These are phyloP conservation scores for Desmophyllum pertusum DNA, from an alignment of 92 coral and sea anemone genomes.

Conservation along the genomic window DNA sequence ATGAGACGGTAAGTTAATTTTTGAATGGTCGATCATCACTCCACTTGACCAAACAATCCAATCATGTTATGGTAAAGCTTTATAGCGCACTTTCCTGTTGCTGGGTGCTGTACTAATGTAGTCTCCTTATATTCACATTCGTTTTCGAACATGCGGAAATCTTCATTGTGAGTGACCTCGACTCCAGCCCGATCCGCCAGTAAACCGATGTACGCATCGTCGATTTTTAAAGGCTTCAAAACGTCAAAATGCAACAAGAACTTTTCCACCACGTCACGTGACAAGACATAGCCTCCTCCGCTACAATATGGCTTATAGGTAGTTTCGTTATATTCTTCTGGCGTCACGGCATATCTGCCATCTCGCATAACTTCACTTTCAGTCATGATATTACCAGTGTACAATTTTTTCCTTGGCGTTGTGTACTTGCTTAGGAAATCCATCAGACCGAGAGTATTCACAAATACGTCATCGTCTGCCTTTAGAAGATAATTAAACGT, in stretches of 20 bases:
- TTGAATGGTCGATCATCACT: too few relatives aligned
- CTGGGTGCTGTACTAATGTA: neutral
- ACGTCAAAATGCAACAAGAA: slow-evolving; percentile 36
- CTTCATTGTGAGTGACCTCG: neutral
- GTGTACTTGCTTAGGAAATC: neutral
- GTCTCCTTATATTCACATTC: neutral
- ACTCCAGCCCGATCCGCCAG: neutral
- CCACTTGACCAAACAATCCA: neutral
- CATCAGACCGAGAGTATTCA: slow-evolving; percentile 44
- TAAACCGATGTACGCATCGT: slow-evolving; percentile 52
- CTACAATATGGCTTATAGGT: slow-evolving; percentile 47
- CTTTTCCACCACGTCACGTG: slow-evolving; percentile 40
- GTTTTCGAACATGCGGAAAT: neutral
- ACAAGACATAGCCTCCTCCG: slow-evolving; percentile 58
- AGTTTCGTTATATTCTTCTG: slow-evolving; percentile 27
- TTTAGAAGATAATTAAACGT: slow-evolving; percentile 55
- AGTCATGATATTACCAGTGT: slow-evolving; percentile 44
- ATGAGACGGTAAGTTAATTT: too few relatives aligned
- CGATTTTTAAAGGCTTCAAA: slow-evolving; percentile 35
- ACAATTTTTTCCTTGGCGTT: slow-evolving; percentile 40
- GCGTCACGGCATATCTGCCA: slow-evolving; percentile 43
- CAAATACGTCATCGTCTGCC: slow-evolving; percentile 64
- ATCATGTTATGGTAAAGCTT: neutral
- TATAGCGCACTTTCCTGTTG: neutral
- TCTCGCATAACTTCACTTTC: slow-evolving; percentile 26